Evolutionary conservation across 2,113 vertebrate species (phyloP).

Genomic region (Scalopus aquaticus): DNA sequence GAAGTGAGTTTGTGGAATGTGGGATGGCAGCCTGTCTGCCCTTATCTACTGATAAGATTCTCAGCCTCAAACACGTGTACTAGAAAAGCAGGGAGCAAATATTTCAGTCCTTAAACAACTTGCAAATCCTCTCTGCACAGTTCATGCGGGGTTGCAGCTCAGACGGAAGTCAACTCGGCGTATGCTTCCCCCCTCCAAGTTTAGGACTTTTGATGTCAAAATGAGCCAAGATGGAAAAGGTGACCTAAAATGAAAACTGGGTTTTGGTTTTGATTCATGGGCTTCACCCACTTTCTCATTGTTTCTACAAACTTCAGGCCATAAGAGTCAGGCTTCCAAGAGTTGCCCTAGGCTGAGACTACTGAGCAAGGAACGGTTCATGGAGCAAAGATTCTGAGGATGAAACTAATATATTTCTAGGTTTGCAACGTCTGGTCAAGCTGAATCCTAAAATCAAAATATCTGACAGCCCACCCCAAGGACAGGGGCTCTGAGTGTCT

Average conservation of each 20-base stretch:
- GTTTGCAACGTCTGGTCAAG: not conserved
- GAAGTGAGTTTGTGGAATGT: slow-evolving; percentile 81
- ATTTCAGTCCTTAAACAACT: slow-evolving; percentile 64
- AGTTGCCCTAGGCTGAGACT: not conserved
- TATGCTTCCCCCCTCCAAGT: not conserved
- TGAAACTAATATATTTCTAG: not conserved
- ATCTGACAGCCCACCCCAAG: not conserved
- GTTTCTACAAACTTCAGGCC: not conserved
- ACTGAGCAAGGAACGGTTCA: not conserved
- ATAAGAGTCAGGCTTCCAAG: not conserved
- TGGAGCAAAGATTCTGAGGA: not conserved
- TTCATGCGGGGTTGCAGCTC: not conserved
- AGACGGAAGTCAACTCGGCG: not conserved
- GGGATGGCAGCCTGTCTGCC: slow-evolving; percentile 80
- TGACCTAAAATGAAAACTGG: not conserved
- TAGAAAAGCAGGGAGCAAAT: slow-evolving; percentile 72
- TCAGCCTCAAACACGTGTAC: slow-evolving; percentile 70
- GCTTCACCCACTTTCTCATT: not conserved
- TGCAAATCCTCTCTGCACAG: slow-evolving; percentile 49
- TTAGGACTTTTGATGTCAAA: not conserved
- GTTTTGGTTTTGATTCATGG: not conserved
- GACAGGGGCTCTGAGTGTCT: not conserved
- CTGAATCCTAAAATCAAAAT: not conserved
- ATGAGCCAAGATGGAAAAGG: not conserved
- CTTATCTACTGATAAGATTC: slow-evolving; percentile 84